A percentile compares a stretch with the other conserved stretches of the same genome.
Evolutionary conservation across 2,113 vertebrate species (phyloP).

Genomic region (Muscicapa adusta): DNA sequence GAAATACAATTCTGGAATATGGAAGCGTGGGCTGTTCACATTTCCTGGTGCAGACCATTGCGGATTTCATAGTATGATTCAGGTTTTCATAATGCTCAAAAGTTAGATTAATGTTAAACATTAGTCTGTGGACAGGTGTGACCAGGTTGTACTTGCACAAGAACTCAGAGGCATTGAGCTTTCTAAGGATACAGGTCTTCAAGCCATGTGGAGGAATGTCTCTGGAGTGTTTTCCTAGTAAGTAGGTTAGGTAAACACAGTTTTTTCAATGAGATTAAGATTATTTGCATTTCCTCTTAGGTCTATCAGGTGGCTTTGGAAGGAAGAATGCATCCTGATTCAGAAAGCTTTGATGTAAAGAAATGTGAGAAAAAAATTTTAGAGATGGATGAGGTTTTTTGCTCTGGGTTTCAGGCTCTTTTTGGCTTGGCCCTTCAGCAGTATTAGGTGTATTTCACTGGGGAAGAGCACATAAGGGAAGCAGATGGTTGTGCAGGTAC

Average conservation of each 20-base stretch:
- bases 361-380: background rate
- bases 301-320: background rate
- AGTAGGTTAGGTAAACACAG: background rate
- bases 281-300: background rate
- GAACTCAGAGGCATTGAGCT: background rate
- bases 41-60: background rate
- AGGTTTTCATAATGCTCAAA: background rate
- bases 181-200: background rate
- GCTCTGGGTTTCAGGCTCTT: background rate
- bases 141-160: background rate
- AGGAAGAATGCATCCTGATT: background rate
- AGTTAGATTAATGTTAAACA: background rate
- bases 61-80: background rate
- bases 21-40: background rate
- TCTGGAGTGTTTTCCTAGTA: slow-evolving; percentile 1
- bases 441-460: background rate
- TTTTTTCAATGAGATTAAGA: background rate
- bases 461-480: background rate
- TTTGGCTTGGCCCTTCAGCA: background rate
- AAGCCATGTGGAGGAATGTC: background rate
- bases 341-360: background rate
- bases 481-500: background rate
- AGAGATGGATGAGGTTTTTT: background rate
- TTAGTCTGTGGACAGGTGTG: background rate
- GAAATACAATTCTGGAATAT: background rate